These are phyloP conservation scores for Saguinus imperator DNA, from an alignment of 2,113 vertebrate genomes.

Conservation along the genomic window DNA sequence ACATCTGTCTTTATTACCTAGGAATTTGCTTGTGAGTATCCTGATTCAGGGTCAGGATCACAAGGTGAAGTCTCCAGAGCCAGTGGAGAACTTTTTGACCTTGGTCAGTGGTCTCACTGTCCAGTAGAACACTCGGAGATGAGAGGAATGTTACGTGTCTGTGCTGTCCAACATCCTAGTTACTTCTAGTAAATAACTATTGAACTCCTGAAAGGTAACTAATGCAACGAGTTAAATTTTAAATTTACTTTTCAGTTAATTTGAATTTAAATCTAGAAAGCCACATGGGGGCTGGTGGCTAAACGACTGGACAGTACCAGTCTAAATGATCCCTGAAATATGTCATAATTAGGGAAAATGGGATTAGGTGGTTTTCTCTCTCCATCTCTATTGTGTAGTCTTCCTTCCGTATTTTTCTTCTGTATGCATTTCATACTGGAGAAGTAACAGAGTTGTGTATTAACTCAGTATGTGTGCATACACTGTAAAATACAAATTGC, in stretches of 20 bases:
- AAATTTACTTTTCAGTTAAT: not conserved
- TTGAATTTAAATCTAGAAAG: not conserved
- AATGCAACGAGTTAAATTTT: not conserved
- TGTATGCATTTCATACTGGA: not conserved
- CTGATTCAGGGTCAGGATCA: conserved; percentile 10
- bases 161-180: not conserved
- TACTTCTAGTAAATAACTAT: rapidly evolving
- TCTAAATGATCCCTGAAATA: not conserved
- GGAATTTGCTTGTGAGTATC: conserved; percentile 23
- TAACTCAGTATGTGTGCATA: not conserved
- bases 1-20: not conserved
- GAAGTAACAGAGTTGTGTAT: not conserved
- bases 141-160: not conserved
- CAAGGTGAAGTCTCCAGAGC: not conserved
- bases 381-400: not conserved
- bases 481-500: conserved; percentile 65
- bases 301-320: not conserved
- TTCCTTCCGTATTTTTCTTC: not conserved
- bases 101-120: not conserved
- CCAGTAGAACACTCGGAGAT: not conserved
- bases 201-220: not conserved
- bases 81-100: not conserved
- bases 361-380: not conserved
- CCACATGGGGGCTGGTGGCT: not conserved
- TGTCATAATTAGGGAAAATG: not conserved